phyloP scores from a whole-genome alignment of 1,140 invertebrate species.

The Phocides pigmalion region DNA sequence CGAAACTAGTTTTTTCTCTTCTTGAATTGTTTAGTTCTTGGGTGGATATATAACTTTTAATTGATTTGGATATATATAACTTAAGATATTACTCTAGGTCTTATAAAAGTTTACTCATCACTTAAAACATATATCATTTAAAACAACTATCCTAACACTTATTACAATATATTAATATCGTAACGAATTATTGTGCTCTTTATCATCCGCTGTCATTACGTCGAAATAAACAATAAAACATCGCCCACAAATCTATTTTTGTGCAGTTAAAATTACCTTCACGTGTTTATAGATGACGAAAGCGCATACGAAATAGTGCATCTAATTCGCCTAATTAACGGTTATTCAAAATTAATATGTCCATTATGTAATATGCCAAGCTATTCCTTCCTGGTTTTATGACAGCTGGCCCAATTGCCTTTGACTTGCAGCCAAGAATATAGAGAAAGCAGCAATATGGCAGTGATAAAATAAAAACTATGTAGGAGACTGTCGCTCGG shows the following conservation, averaged over 20 bases:
- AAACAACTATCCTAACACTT: too few relatives aligned
- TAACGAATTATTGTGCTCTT: neutral
- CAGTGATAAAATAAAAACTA: conserved; percentile 53
- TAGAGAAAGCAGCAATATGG: conserved; percentile 62
- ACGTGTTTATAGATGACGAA: conserved; percentile 7
- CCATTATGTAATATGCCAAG: conserved; percentile 6
- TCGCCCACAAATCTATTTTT: conserved; percentile 11
- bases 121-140: too few relatives aligned
- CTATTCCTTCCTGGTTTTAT: conserved; percentile 51
- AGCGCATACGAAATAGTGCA: neutral
- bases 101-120: too few relatives aligned
- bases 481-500: conserved; percentile 38
- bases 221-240: conserved; percentile 8
- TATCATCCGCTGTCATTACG: conserved; percentile 3
- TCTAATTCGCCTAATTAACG: conserved; percentile 11
- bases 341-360: neutral
- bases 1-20: too few relatives aligned
- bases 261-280: conserved; percentile 3
- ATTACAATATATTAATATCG: neutral
- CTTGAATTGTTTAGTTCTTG: too few relatives aligned
- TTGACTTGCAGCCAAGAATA: conserved; percentile 68
- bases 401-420: conserved; percentile 59
- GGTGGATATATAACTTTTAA: too few relatives aligned
- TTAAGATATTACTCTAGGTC: too few relatives aligned
- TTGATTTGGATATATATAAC: too few relatives aligned